These are phyloP conservation scores for Cerceris ruficornis DNA, from an alignment of 2,888 invertebrate genomes.

Conservation along the genomic window DNA sequence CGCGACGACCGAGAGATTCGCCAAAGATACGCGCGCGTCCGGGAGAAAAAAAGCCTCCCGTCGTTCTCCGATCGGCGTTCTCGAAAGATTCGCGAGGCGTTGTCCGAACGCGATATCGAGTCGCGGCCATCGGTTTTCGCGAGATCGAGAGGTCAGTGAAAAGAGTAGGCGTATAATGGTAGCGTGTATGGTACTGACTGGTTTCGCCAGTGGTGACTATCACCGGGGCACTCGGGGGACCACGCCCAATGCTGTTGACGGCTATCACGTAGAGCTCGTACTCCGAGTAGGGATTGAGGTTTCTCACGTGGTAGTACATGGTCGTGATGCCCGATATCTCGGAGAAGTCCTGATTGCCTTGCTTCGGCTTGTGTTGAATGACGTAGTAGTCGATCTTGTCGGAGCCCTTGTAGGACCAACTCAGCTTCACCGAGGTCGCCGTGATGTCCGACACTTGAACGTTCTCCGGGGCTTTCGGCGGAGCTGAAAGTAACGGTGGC, in stretches of 20 bases:
- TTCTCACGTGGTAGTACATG: conserved; percentile 95
- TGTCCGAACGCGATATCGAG: too few relatives aligned
- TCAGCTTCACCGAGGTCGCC: conserved; percentile 94
- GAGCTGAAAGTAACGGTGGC: conserved; percentile 84
- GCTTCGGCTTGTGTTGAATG: conserved; percentile 97
- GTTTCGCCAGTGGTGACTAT: conserved; percentile 98
- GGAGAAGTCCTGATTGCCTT: conserved; percentile 94
- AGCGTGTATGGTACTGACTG: conserved; percentile 86
- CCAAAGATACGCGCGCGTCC: background rate
- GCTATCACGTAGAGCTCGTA: conserved; percentile 98
- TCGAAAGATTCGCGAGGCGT: too few relatives aligned
- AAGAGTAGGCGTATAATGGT: too few relatives aligned
- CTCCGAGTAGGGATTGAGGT: conserved; percentile 95
- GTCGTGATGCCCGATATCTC: conserved; percentile 97
- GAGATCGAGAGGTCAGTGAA: too few relatives aligned
- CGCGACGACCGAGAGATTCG: conserved; percentile 4
- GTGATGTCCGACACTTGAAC: conserved; percentile 96
- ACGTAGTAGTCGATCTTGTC: conserved; percentile 98
- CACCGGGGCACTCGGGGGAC: conserved; percentile 93
- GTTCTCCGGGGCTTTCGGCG: conserved; percentile 95
- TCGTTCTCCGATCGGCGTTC: too few relatives aligned
- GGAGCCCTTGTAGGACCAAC: conserved; percentile 95
- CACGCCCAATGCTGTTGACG: conserved; percentile 96
- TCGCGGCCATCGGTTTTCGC: too few relatives aligned
- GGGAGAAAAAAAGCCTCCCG: too few relatives aligned